A percentile compares a stretch with the other conserved stretches of the same genome.
Conservation (phyloP, 2,797 vertebrate genomes). For the Danio aesculapii region DNA sequence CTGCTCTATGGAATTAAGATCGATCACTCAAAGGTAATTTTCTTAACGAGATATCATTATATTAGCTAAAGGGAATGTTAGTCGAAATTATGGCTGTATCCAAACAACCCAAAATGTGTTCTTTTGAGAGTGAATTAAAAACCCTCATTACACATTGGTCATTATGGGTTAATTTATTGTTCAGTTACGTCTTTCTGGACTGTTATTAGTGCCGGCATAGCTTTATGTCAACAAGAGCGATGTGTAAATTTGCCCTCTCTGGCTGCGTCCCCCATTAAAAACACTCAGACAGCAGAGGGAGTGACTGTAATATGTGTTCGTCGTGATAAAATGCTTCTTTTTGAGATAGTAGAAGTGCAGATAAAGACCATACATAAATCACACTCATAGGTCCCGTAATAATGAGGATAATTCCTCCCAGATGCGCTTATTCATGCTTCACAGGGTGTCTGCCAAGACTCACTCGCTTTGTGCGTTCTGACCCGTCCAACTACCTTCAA, state of each 20-base stretch:
- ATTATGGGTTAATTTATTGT: slow-evolving; percentile 14
- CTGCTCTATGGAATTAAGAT: slow-evolving; percentile 87
- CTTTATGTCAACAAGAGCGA: slow-evolving; percentile 60
- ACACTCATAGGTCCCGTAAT: slow-evolving; percentile 64
- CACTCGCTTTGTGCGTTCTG: slow-evolving; percentile 58
- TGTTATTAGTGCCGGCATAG: slow-evolving; percentile 59
- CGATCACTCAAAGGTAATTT: slow-evolving; percentile 80
- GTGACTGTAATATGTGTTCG: slow-evolving; percentile 61
- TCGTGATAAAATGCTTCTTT: slow-evolving; percentile 70
- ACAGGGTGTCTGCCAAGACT: slow-evolving; percentile 64
- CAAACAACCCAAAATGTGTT: not conserved
- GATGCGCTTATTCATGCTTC: slow-evolving; percentile 70
- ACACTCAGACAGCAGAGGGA: slow-evolving; percentile 61
- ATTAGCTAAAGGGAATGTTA: not conserved
- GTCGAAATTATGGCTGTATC: not conserved
- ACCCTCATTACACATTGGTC: slow-evolving; percentile 52
- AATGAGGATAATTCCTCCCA: slow-evolving; percentile 75
- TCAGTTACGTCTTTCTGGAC: slow-evolving; percentile 65
- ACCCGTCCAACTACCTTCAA: slow-evolving; percentile 34
- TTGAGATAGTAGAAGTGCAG: slow-evolving; percentile 69
- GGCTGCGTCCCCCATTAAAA: slow-evolving; percentile 57
- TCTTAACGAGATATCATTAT: not conserved
- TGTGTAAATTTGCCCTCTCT: slow-evolving; percentile 67
- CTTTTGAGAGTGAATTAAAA: slow-evolving; percentile 58
- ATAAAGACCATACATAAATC: slow-evolving; percentile 69